A percentile compares a stretch with the other conserved stretches of the same genome.
Conservation (phyloP, 1,140 invertebrate genomes). For the Microplitis demolitor region DNA sequence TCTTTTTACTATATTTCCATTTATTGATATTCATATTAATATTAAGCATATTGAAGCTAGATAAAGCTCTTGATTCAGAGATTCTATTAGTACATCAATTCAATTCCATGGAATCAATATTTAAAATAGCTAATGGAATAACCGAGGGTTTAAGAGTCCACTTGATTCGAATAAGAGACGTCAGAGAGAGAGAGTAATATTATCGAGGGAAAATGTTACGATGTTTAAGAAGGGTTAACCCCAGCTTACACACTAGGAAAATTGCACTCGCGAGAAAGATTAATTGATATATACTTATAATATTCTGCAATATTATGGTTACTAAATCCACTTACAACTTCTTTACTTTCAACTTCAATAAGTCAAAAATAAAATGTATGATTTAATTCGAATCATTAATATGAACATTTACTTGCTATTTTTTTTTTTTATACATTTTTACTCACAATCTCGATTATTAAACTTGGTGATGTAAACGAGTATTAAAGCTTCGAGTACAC, state of each 20-base stretch:
- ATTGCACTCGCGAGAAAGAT: conserved; percentile 9
- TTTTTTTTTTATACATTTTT: background rate
- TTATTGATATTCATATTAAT: background rate
- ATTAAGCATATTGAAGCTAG: conserved; percentile 4
- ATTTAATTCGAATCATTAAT: background rate
- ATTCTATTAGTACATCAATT: conserved; percentile 39
- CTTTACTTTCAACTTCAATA: background rate
- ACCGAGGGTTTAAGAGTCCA: conserved; percentile 29
- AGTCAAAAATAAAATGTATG: background rate
- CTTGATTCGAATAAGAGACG: conserved; percentile 16
- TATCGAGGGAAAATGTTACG: background rate
- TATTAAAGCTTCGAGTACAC: background rate
- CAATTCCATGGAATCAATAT: conserved; percentile 47
- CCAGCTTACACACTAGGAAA: background rate
- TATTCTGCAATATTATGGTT: conserved; percentile 3
- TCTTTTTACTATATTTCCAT: too few species aligned
- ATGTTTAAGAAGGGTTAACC: background rate
- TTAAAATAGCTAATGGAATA: conserved; percentile 47
- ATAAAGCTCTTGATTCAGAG: conserved; percentile 33
- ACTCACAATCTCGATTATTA: background rate
- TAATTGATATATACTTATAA: background rate
- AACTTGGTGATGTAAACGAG: background rate
- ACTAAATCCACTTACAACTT: background rate
- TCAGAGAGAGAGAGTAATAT: background rate
- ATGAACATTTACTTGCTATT: background rate